Evolutionary conservation across 2,113 vertebrate genomes (phyloP).

Genomic region (Noturus placidus): DNA sequence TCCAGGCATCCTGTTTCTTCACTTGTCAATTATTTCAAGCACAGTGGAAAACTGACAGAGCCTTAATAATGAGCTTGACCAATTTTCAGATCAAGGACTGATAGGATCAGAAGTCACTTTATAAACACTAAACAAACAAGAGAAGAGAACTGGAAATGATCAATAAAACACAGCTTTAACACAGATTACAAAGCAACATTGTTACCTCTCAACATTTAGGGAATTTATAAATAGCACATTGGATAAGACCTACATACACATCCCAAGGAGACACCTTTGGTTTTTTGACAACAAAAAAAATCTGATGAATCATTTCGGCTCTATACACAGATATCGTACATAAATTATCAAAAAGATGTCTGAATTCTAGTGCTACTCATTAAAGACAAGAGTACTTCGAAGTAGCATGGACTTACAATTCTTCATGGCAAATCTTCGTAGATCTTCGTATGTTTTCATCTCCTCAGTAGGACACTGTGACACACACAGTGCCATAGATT

Average conservation of each 20-base stretch:
- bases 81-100: not conserved
- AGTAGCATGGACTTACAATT: constrained; percentile 80
- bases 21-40: not conserved
- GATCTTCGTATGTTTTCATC: constrained; percentile 83
- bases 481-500: constrained; percentile 91
- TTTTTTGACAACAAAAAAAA: not conserved
- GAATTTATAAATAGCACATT: not conserved
- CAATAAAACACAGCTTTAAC: not conserved
- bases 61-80: not conserved
- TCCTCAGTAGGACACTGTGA: constrained; percentile 85
- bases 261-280: not conserved
- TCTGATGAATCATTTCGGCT: not conserved
- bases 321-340: not conserved
- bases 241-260: not conserved
- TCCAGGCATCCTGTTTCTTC: not conserved
- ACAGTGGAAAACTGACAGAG: not conserved
- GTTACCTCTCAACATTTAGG: not conserved
- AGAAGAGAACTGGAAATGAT: not conserved
- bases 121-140: not conserved
- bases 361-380: not conserved
- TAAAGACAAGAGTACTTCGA: not conserved
- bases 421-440: constrained; percentile 87
- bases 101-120: not conserved
- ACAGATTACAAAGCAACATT: not conserved
- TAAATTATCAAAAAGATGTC: not conserved